Evolutionary conservation across 2,888 invertebrate species (phyloP), one percentile per base, ranked within the genome.

Genomic region (Anagyrus pseudococci): DNA sequence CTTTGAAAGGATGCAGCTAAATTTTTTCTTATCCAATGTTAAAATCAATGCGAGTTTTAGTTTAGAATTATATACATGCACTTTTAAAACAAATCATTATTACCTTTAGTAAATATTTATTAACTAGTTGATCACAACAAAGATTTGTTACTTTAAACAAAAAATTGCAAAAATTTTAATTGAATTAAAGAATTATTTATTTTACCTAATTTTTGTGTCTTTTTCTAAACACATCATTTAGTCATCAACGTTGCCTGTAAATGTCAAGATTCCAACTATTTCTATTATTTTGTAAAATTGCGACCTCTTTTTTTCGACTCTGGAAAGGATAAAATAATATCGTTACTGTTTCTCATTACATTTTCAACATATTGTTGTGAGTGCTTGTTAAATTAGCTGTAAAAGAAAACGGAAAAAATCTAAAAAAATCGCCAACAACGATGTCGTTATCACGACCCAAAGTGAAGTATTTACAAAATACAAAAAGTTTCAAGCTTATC

Each of bases 321-420:
- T 43, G 49, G 44, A 46, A 41, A 57, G 54, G 53, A 54, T 46
- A 29, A 55, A 52, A 56, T 59, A 60, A 57, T 57, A 48, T 60
- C 29, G 58, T 64, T 59, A 64, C 58, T 64, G 61, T 48, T 64
- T 53, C 64, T 64, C 49, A 50, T 37, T 64, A 57, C 37, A 26
- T 49, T 46, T 61, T 49, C 44, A 49, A 57, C 53, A 26, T 23
- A 29, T 57, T 56, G 50, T 58, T 64, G 46, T 46, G 40, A 44
- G 49, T 54, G 58, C 33, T 64, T 61, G 64, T 64, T 64, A 54
- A 64, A 61, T 61, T 61, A 64, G 49, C 64, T 54, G 44, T 43
- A 57, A 52, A 59, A 58, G 20, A 58, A 55, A 46, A 25, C 26
- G n/a, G 37, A 54, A n/a, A 53, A 33, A 46, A 23, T 13, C 33